Evolutionary conservation across 2,888 invertebrate species (phyloP).

Genomic region (Athalia circularis): DNA sequence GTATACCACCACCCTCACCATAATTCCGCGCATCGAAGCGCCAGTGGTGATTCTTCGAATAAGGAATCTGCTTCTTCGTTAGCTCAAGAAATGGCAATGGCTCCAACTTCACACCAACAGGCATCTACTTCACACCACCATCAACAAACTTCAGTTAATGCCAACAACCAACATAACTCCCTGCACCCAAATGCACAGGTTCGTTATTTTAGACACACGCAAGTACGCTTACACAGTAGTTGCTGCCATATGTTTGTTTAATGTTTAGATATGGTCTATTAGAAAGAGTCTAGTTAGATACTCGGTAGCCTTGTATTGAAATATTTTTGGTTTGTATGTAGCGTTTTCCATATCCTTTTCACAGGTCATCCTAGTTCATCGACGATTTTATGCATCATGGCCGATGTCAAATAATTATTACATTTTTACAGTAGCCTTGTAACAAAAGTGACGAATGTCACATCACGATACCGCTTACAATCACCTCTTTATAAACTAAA

Average conservation of each 20-base stretch:
- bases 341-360: too few relatives aligned
- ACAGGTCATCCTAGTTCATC: too few relatives aligned
- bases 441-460: too few relatives aligned
- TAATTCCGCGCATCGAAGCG: slow-evolving; percentile 78
- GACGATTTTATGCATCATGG: too few relatives aligned
- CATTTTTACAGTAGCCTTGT: too few relatives aligned
- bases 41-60: slow-evolving; percentile 72
- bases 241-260: slow-evolving; percentile 26
- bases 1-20: slow-evolving; percentile 77
- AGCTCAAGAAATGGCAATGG: slow-evolving; percentile 70
- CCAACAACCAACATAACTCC: slow-evolving; percentile 66
- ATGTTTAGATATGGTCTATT: slow-evolving; percentile 33
- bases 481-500: too few relatives aligned
- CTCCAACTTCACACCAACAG: slow-evolving; percentile 67
- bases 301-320: too few relatives aligned
- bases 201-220: slow-evolving; percentile 64
- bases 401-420: too few relatives aligned
- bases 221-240: slow-evolving; percentile 50
- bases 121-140: slow-evolving; percentile 65
- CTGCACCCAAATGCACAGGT: slow-evolving; percentile 70
- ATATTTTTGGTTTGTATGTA: too few relatives aligned
- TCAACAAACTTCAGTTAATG: slow-evolving; percentile 65
- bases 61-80: slow-evolving; percentile 59
- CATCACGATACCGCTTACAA: too few relatives aligned
- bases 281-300: neutral